phyloP scores from a whole-genome alignment of 2,113 vertebrate genomes.

The Colinus virginianus region DNA sequence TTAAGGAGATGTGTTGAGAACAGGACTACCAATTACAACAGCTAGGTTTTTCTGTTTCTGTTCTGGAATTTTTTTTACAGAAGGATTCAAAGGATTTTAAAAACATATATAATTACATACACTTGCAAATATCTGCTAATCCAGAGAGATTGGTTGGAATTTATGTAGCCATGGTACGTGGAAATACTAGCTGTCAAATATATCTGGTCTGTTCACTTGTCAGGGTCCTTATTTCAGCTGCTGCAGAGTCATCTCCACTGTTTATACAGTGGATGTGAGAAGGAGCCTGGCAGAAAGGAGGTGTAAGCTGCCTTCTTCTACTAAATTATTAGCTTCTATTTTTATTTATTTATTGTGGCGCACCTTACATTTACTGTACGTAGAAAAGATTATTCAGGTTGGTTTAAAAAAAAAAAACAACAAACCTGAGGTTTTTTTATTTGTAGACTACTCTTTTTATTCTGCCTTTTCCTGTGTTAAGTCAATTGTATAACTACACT shows the following conservation, averaged over 20 bases:
- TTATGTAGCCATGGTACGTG: not conserved
- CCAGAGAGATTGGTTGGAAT: not conserved
- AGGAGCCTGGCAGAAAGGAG: not conserved
- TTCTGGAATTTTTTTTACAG: not conserved
- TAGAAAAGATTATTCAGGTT: not conserved
- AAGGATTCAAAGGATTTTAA: not conserved
- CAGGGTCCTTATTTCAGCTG: not conserved
- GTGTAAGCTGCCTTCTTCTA: not conserved
- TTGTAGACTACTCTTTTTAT: not conserved
- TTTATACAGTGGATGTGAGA: not conserved
- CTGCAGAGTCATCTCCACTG: not conserved
- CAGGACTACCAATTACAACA: not conserved
- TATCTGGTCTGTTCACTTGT: not conserved
- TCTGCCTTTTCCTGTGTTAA: not conserved
- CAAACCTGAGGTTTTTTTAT: not conserved
- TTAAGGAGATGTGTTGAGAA: not conserved
- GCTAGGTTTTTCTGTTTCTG: not conserved
- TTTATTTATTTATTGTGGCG: not conserved
- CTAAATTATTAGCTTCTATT: not conserved
- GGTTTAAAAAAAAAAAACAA: not conserved
- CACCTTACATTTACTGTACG: not conserved
- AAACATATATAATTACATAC: not conserved
- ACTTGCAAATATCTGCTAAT: not conserved
- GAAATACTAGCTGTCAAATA: not conserved
- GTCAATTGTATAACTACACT: not conserved